Conservation (phyloP, 2,888 invertebrate species). For the Nyleta sp. region DNA sequence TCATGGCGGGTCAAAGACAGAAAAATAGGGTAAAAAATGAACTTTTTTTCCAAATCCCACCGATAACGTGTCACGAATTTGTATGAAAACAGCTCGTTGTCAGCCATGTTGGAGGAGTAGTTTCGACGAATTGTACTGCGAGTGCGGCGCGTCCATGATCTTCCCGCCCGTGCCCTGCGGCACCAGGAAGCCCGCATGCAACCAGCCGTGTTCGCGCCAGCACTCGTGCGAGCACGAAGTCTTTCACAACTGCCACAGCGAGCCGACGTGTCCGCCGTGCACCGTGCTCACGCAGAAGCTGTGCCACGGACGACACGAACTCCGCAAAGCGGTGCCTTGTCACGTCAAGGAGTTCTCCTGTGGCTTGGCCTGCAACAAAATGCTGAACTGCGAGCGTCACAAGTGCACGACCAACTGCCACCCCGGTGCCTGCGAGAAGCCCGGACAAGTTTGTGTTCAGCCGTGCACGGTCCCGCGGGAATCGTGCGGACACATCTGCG, state of each 20-base stretch:
- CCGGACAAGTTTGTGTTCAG: slow-evolving; percentile 89
- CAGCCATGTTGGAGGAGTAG: slow-evolving; percentile 80
- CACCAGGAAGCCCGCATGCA: slow-evolving; percentile 92
- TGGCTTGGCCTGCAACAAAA: slow-evolving; percentile 92
- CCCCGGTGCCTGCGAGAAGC: slow-evolving; percentile 87
- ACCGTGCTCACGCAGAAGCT: slow-evolving; percentile 92
- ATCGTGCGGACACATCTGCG: slow-evolving; percentile 20
- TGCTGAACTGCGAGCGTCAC: slow-evolving; percentile 92
- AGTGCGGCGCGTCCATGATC: slow-evolving; percentile 93
- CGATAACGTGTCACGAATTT: no score
- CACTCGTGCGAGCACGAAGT: slow-evolving; percentile 93
- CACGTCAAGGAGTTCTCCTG: slow-evolving; percentile 94
- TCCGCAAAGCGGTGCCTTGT: slow-evolving; percentile 94
- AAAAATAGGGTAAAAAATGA: no score
- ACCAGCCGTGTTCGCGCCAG: slow-evolving; percentile 88
- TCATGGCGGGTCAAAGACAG: no score
- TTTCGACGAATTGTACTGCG: slow-evolving; percentile 95
- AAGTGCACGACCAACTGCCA: slow-evolving; percentile 93
- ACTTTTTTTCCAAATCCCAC: no score
- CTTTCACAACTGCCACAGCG: slow-evolving; percentile 92
- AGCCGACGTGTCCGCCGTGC: slow-evolving; percentile 91
- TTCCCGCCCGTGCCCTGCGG: slow-evolving; percentile 98
- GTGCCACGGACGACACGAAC: slow-evolving; percentile 92
- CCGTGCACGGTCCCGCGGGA: slow-evolving; percentile 88
- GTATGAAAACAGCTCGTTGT: slow-evolving; percentile 74